Base-by-base conservation (phyloP, 1,140 invertebrate genomes). In the Tetramorium parvispinum region DNA sequence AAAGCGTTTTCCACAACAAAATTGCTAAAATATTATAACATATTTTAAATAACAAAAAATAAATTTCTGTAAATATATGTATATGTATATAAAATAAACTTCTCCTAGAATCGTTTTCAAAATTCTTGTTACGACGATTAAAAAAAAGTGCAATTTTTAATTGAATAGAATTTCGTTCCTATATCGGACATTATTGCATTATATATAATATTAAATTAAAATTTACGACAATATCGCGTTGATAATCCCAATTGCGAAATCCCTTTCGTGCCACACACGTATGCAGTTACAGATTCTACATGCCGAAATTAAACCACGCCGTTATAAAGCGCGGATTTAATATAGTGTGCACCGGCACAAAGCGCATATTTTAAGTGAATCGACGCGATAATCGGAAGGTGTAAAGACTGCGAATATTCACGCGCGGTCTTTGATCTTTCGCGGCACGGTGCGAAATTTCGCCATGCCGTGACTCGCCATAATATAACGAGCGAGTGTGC, bases 291-390 rank as follows among this genome's bases (percentile, higher is more conserved):
- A 53, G 24, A 53, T 37, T 40, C 32, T 46, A 24, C 24, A 11
- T 10, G 46, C 8, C 13, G 46, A 70, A 79, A 70, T 68, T 68
- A 81, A 81, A 79, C 40, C 11, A 18, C 37, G 24, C 24, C 43
- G 32, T 27, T 37, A 37, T 40, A 53, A 55, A 68, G 63, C 11
- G 6, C 61, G 37, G n/a, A 2, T 8, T 18, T 63, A 46, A 63
- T 77, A 24, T 55, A 32, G 76, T 40, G 18, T 49, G 27, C 43
- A 43, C 27, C 43, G 43, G 13, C 59, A 66, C 59, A 79, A 68
- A 66, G 61, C 63, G 46, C 32, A 40, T 61, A 77, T 81, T 81
- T 81, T 55, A 81, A 55, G 37, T 43, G 37, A 81, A 81, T 81
- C 63, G 65, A 81, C 32, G n/a, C 21, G 49, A 13, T 55, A 70